These are phyloP conservation scores for Dolichotis patagonum DNA, from an alignment of 2,113 vertebrate species.

Conservation along the genomic window DNA sequence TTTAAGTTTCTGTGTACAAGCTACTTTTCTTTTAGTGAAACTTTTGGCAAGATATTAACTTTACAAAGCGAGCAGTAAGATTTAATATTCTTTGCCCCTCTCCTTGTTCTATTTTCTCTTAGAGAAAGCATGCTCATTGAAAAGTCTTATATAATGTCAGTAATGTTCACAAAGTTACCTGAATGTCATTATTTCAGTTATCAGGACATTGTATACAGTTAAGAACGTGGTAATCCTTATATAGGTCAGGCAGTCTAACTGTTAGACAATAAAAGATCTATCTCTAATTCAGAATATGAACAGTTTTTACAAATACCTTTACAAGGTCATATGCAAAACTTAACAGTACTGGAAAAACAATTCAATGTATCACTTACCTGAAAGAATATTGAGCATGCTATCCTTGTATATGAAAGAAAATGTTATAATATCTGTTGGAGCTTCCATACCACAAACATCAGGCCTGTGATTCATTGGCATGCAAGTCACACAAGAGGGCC, in stretches of 20 bases:
- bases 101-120: not conserved
- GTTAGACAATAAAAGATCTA: not conserved
- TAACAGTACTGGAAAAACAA: not conserved
- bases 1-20: not conserved
- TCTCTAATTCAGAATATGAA: constrained; percentile 27
- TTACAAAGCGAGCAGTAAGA: constrained; percentile 40
- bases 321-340: not conserved
- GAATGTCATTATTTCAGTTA: not conserved
- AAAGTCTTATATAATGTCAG: not conserved
- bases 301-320: not conserved
- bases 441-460: constrained; percentile 1
- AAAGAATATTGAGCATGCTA: constrained; percentile 3
- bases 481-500: not conserved
- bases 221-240: not conserved
- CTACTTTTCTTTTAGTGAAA: constrained; percentile 52
- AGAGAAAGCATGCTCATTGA: constrained; percentile 34
- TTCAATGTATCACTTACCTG: not conserved
- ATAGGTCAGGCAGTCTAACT: not conserved
- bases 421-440: not conserved
- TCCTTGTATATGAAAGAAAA: not conserved
- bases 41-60: not conserved
- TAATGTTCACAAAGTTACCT: not conserved
- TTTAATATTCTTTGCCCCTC: not conserved
- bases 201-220: constrained; percentile 5
- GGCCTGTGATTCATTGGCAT: not conserved